phyloP scores from a whole-genome alignment of 2,113 vertebrate species.

The Oostethus manadensis region DNA sequence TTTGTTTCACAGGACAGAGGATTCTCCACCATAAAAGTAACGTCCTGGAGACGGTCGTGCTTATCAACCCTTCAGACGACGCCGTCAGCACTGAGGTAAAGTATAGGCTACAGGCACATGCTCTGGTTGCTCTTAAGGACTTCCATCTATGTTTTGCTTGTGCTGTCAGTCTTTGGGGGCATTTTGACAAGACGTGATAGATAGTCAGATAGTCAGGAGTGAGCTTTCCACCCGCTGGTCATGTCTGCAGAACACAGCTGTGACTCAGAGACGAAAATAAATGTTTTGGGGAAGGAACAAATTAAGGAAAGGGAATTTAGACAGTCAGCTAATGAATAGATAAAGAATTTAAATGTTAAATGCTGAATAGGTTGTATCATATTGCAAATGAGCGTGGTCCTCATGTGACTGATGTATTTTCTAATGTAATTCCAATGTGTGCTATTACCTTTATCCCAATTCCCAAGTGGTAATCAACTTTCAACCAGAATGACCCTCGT shows the following conservation, averaged over 20 bases:
- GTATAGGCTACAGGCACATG: not conserved
- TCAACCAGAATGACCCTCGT: not conserved
- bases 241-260: slow-evolving; percentile 43
- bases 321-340: slow-evolving; percentile 45
- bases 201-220: not conserved
- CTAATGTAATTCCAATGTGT: not conserved
- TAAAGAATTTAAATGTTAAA: slow-evolving; percentile 44
- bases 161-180: not conserved
- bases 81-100: slow-evolving; percentile 90
- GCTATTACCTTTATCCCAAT: no score
- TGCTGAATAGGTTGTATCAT: slow-evolving; percentile 36
- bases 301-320: slow-evolving; percentile 12
- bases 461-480: no score
- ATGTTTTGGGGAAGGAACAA: not conserved
- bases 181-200: not conserved
- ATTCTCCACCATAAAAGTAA: slow-evolving; percentile 96
- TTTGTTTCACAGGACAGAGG: slow-evolving; percentile 82
- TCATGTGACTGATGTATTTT: slow-evolving; percentile 9
- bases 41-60: slow-evolving; percentile 90
- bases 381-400: slow-evolving; percentile 11
- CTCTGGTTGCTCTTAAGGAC: not conserved
- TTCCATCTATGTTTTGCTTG: not conserved
- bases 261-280: slow-evolving; percentile 20
- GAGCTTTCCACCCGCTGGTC: slow-evolving; percentile 1
- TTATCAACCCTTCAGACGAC: slow-evolving; percentile 96